These are phyloP conservation scores for Sinotaia quadrata DNA, from an alignment of 2,888 invertebrate genomes.

Conservation along the genomic window DNA sequence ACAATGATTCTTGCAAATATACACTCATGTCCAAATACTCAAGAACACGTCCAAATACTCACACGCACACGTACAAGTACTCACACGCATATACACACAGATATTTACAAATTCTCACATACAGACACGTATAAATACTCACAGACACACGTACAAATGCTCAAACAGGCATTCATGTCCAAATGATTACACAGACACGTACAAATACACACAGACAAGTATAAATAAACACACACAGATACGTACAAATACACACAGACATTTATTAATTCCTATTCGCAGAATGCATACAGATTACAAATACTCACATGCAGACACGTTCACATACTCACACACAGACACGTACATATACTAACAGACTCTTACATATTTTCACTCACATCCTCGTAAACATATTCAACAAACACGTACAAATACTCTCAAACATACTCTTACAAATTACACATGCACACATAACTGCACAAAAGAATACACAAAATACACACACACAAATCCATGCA, in stretches of 20 bases:
- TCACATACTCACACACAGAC: constrained; percentile 2
- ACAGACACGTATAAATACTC: neutral
- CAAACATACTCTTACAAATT: too few species aligned
- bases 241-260: neutral
- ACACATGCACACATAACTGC: too few species aligned
- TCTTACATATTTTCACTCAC: neutral
- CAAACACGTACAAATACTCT: too few species aligned
- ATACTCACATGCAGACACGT: neutral
- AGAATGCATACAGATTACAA: neutral
- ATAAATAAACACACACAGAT: constrained; percentile 4
- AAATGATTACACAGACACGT: constrained; percentile 1
- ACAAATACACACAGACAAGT: neutral
- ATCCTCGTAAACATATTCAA: too few species aligned
- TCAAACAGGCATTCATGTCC: neutral
- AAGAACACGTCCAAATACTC: neutral
- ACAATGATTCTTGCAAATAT: neutral
- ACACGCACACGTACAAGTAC: neutral
- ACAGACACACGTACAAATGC: neutral
- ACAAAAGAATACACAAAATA: too few species aligned
- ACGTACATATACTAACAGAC: neutral
- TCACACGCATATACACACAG: too few species aligned
- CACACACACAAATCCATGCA: too few species aligned
- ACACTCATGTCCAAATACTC: neutral
- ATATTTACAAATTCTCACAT: neutral
- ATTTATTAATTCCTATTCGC: neutral